Evolutionary conservation across 2,113 vertebrate genomes (phyloP), one percentile per base, ranked within the genome.

Genomic region (Scatophagus argus): DNA sequence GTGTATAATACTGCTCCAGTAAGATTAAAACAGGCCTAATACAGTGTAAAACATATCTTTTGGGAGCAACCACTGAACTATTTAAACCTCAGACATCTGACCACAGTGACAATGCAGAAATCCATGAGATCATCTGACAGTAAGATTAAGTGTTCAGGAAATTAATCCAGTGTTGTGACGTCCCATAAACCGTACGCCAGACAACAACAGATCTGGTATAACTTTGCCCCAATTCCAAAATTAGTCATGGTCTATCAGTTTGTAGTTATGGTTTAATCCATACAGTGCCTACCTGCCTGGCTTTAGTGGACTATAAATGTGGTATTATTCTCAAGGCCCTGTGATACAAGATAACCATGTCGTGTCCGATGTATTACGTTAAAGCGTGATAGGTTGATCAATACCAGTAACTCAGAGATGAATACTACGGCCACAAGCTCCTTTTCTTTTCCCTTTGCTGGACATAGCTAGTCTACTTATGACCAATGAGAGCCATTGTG

Each of bases 371-470:
- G 32, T 39, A 14, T 41, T 41, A 39, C 12, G n/a, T 41, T 14
- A 27, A 13, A n/a, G n/a, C n/a, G n/a, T n/a, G n/a, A n/a, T n/a
- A n/a, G n/a, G n/a, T n/a, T n/a, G n/a, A n/a, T n/a, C n/a, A n/a
- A n/a, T n/a, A n/a, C n/a, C n/a, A n/a, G n/a, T n/a, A n/a, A 49
- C n/a, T 51, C 56, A 39, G 32, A 16, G 14, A 69, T 69, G 8
- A 25, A 10, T 25, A 46, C 14, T 8, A 7, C 25, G 19, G 10
- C 13, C 14, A 44, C n/a, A 21, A 12, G 23, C 23, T 68, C 23
- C 46, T 51, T 2, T 51, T 38, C 44, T 51, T 25, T 23, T 14
- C 11, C 12, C 10, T 31, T 8, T 21, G 11, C 17, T 46, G 1
- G 19, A 59, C 56, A 4, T 4, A 39, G 13, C 13, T 23, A 9